Evolutionary conservation across 2,888 invertebrate species (phyloP), one percentile per base, ranked within the genome.

Genomic region (Eumacrocentrus americanus): DNA sequence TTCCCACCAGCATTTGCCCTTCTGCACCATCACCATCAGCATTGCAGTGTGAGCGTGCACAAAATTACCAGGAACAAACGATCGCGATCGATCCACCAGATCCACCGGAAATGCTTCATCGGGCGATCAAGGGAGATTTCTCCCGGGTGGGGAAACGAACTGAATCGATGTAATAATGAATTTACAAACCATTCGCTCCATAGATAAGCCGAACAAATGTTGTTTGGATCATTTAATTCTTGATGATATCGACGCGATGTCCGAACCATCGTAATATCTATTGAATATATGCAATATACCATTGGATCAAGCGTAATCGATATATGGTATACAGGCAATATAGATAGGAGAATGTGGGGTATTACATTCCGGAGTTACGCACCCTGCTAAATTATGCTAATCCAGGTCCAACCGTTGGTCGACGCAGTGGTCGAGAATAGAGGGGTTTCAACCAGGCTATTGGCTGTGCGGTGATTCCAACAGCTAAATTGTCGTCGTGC

Each of bases 381-480:
- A 61, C 38, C 53, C 38, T 52, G 65, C 56, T 64, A 62, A 67
- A 67, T 67, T 67, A 67, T 67, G 67, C 63, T 67, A 64, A 67
- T 63, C 67, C 60, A 37, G 46, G 25, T 44, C 35, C 44, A 53
- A 54, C 37, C 40, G 47, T 38, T 38, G 53, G 51, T 51, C n/a
- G n/a, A n/a, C n/a, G n/a, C n/a, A n/a, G n/a, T n/a, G n/a, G n/a
- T n/a, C n/a, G n/a, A n/a, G n/a, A n/a, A n/a, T n/a, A n/a, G n/a
- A n/a, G n/a, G n/a, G n/a, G n/a, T n/a, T n/a, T n/a, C n/a, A n/a
- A n/a, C n/a, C n/a, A n/a, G n/a, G n/a, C n/a, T n/a, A n/a, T n/a
- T n/a, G n/a, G n/a, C n/a, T n/a, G n/a, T n/a, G n/a, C n/a, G n/a
- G n/a, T n/a, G n/a, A n/a, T n/a, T n/a, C n/a, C n/a, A n/a, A n/a